A percentile compares a stretch with the other conserved stretches of the same genome.
phyloP scores from a whole-genome alignment of 2,888 invertebrate genomes.

The Cyaniris semiargus region DNA sequence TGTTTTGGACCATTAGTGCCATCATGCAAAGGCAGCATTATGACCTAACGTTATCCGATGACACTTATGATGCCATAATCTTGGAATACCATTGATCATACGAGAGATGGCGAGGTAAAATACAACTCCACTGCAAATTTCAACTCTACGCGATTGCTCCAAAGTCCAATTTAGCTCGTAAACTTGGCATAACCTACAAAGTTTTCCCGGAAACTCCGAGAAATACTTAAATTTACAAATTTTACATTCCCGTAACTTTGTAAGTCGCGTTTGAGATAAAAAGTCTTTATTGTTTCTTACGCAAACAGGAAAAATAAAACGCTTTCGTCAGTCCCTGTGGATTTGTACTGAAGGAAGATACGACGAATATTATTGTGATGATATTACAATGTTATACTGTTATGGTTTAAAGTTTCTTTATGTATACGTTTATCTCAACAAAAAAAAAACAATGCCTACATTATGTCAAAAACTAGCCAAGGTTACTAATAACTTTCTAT shows the following conservation, averaged over 20 bases:
- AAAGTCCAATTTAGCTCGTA: not conserved
- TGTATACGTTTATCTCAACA: too few species aligned
- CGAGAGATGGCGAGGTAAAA: not conserved
- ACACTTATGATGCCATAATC: not conserved
- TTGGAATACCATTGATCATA: not conserved
- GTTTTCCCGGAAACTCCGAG: not conserved
- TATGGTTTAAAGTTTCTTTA: not conserved
- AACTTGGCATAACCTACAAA: not conserved
- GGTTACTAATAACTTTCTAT: too few species aligned
- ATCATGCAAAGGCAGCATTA: too few species aligned
- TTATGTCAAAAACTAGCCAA: too few species aligned
- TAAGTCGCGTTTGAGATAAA: not conserved
- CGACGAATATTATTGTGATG: not conserved
- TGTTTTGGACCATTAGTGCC: too few species aligned
- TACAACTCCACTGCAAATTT: not conserved
- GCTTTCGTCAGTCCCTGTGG: not conserved
- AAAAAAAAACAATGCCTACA: too few species aligned
- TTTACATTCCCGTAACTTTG: not conserved
- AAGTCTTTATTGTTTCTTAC: not conserved
- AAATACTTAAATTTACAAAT: slow-evolving; percentile 5
- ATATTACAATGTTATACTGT: not conserved
- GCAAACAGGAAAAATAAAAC: not conserved
- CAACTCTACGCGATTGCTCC: not conserved
- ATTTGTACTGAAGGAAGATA: not conserved
- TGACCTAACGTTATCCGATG: not conserved